Base-by-base conservation (phyloP, 23 tunicate species). In the Trididemnum nubilum region DNA sequence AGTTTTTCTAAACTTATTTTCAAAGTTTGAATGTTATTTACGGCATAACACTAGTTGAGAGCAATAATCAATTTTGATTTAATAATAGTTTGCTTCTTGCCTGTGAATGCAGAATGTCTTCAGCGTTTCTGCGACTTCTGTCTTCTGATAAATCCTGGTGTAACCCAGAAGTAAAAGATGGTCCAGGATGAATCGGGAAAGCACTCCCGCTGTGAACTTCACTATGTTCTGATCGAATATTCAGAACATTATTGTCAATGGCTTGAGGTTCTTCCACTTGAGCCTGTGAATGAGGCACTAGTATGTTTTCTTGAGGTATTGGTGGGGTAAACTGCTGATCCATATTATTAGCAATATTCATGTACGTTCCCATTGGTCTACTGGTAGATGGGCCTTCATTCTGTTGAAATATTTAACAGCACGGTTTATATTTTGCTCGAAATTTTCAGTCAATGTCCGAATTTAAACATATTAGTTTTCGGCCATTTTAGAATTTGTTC, bases 301-400 rank as follows among this genome's bases (percentile, higher is more conserved):
- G 12, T 2, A 33, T 30, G 38, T 32, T 32, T n/a, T 4, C 74
- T 33, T 2, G 12, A 2, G 7, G 37, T 38, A 4, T 33, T 9
- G 74, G 74, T 30, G 38, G 9, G 35, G 33, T 30, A 2, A 50
- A 37, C 2, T 65, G 51, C 33, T 26, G 75, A 38, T 80, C 71
- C 0, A 29, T 25, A 32, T 33, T 82, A 61, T 82, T 31, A 24
- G 86, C 86, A 27, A 82, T 71, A 44, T 82, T 82, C 86, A 82
- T 82, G 69, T 82, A 82, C 3, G 86, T 69, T 26, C 78, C 86
- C 64, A 82, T 36, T 2, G 69, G 71, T 51, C 71, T 78, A 33
- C 59, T 73, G 79, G 61, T 40, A 2, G 61, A 3, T 2, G 79
- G 33, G 19, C 27, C 26, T 39, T 73, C 79, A 73, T 37, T 37